phyloP scores from a whole-genome alignment of 2,113 vertebrate species.

The Coryphaenoides rupestris region DNA sequence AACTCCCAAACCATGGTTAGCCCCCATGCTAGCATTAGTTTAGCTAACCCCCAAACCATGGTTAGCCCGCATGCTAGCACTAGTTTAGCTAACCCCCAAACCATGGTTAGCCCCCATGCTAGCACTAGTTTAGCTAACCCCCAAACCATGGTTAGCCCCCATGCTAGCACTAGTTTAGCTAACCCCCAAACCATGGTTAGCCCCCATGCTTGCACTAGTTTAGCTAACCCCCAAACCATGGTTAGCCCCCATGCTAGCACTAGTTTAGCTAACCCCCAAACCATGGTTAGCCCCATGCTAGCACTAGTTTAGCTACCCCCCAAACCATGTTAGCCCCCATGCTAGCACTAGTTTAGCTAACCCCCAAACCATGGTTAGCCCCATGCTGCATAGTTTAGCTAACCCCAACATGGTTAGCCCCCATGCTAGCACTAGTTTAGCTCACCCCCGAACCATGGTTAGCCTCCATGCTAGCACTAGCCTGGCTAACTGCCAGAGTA shows the following conservation, averaged over 20 bases:
- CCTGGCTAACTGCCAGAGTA: neutral
- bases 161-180: neutral
- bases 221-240: neutral
- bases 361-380: neutral
- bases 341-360: neutral
- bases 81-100: neutral
- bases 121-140: neutral
- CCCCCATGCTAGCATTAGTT: neutral
- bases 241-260: neutral
- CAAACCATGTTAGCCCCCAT: neutral
- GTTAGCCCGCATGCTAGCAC: neutral
- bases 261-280: neutral
- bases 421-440: neutral
- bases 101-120: neutral
- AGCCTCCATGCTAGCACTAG: neutral
- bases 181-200: neutral
- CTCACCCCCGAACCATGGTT: neutral
- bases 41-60: neutral
- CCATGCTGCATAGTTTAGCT: neutral
- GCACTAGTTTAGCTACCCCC: neutral
- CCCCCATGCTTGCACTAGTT: neutral
- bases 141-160: neutral
- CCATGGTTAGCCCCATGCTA: neutral
- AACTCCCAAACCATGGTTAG: neutral
- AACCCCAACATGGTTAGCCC: neutral